Evolutionary conservation across 2,797 vertebrate genomes (phyloP).

Genomic region (Cyclopterus lumpus): DNA sequence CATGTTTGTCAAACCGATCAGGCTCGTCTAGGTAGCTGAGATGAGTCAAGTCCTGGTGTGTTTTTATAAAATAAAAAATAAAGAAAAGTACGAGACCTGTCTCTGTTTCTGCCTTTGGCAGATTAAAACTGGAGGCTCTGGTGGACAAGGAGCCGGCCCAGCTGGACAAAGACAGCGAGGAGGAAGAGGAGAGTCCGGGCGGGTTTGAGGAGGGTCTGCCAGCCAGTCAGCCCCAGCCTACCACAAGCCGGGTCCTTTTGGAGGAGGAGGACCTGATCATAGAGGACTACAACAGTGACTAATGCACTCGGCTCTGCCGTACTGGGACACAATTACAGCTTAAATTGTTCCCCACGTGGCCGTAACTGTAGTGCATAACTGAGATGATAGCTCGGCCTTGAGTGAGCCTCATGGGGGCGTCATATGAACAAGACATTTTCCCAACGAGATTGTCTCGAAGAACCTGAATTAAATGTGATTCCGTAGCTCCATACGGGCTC

Average conservation of each 20-base stretch:
- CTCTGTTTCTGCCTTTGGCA: constrained; percentile 53
- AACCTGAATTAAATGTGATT: constrained; percentile 15
- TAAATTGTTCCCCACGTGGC: background rate
- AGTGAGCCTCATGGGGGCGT: background rate
- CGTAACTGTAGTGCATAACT: background rate
- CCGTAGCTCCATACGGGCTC: background rate
- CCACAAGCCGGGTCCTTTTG: constrained; percentile 73
- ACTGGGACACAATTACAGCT: background rate
- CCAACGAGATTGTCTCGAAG: background rate
- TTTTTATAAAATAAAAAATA: background rate
- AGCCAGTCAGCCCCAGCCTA: constrained; percentile 88
- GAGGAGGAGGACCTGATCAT: constrained; percentile 89
- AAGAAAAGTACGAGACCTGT: background rate
- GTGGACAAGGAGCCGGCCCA: constrained; percentile 88
- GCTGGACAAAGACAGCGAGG: constrained; percentile 75
- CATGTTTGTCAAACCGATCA: background rate
- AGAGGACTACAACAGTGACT: constrained; percentile 92
- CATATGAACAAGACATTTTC: background rate
- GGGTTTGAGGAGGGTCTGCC: constrained; percentile 76
- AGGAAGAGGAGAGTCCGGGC: background rate
- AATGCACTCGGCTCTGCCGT: constrained; percentile 15
- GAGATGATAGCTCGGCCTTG: background rate
- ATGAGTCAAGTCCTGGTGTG: background rate
- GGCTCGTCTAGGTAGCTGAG: background rate
- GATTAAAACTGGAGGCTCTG: constrained; percentile 90